Percentiles rank a stretch among this genome's conserved stretches.
phyloP scores from a whole-genome alignment of 1,140 invertebrate species.

The Drosophila carrolli region DNA sequence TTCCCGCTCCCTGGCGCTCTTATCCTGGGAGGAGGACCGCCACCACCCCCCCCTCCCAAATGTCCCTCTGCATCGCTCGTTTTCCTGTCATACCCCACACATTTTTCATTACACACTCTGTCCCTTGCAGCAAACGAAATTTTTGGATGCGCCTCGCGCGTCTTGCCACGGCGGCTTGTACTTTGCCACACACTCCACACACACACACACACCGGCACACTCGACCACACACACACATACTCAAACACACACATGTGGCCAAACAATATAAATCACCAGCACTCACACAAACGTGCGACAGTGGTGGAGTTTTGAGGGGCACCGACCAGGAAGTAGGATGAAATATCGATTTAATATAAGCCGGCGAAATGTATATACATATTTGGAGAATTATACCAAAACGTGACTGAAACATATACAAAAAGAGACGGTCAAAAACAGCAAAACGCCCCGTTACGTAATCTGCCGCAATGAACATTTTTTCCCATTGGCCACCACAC shows the following conservation, averaged over 20 bases:
- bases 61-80: conserved; percentile 43
- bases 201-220: conserved; percentile 5
- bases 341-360: conserved; percentile 51
- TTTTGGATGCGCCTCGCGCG: conserved; percentile 57
- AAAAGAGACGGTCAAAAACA: conserved; percentile 33
- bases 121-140: conserved; percentile 59
- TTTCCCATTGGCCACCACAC: conserved; percentile 28
- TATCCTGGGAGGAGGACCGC: conserved; percentile 13
- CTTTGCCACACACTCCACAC: conserved; percentile 31
- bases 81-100: conserved; percentile 47
- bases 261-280: conserved; percentile 57
- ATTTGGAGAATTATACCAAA: conserved; percentile 49
- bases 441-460: conserved; percentile 38
- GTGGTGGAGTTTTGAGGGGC: conserved; percentile 23
- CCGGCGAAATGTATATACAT: conserved; percentile 44
- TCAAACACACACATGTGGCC: conserved; percentile 44
- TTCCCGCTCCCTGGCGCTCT: conserved; percentile 8
- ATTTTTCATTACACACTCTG: conserved; percentile 65
- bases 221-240: conserved; percentile 10
- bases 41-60: not conserved
- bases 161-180: conserved; percentile 58
- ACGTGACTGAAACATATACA: conserved; percentile 49
- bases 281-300: conserved; percentile 43
- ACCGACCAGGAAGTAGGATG: conserved; percentile 39
- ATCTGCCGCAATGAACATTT: conserved; percentile 33